phyloP scores from a whole-genome alignment of 2,113 vertebrate species.

The Pelvicachromis taeniatus region DNA sequence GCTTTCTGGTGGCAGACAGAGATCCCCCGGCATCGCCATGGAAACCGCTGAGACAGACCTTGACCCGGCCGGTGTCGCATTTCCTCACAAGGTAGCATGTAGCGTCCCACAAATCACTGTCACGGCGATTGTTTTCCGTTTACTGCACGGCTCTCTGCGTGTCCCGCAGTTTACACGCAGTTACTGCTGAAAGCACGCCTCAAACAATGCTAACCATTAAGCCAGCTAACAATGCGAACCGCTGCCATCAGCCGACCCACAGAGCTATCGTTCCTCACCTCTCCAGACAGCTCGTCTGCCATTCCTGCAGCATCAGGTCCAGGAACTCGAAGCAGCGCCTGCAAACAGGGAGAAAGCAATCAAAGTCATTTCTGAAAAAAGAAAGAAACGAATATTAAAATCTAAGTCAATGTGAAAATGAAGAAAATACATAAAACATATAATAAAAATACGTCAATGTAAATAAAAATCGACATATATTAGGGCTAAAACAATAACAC shows the following conservation, averaged over 20 bases:
- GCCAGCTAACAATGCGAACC: background rate
- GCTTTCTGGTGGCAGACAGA: constrained; percentile 12
- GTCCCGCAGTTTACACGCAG: background rate
- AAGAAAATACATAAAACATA: background rate
- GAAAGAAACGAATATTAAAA: background rate
- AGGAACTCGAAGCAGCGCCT: constrained; percentile 93
- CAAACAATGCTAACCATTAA: background rate
- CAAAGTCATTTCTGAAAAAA: background rate
- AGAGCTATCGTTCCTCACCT: constrained; percentile 70
- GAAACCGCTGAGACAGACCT: constrained; percentile 1
- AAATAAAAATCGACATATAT: background rate
- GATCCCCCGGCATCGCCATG: constrained; percentile 30
- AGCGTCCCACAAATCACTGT: background rate
- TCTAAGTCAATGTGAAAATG: background rate
- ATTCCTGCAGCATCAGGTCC: constrained; percentile 87
- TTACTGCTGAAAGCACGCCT: background rate
- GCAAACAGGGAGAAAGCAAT: background rate
- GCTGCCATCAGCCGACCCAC: background rate
- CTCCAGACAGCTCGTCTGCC: constrained; percentile 87
- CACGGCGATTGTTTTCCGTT: background rate
- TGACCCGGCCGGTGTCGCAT: constrained; percentile 3
- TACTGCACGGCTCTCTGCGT: background rate
- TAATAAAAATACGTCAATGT: background rate
- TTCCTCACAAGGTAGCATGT: background rate
- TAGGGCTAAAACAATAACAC: background rate